phyloP scores from a whole-genome alignment of 2,113 vertebrate genomes.

The pig (Sus scrofa) region DNA sequence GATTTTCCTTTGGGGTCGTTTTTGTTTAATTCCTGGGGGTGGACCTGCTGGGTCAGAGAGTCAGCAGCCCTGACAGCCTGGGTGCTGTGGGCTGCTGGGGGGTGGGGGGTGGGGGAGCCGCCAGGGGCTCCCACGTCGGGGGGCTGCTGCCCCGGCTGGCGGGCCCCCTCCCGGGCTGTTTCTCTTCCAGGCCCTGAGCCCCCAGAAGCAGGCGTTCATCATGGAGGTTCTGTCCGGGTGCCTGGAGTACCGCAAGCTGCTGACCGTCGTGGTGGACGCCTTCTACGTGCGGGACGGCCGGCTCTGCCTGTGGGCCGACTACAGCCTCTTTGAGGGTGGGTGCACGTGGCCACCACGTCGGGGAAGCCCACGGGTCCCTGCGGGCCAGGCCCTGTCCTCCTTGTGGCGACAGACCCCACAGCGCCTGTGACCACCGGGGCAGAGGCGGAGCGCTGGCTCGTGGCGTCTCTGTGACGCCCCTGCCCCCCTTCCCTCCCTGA shows the following conservation, averaged over 20 bases:
- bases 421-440: no score
- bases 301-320: slow-evolving; percentile 86
- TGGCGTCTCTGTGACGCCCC: no score
- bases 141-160: accelerated
- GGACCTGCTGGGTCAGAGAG: not conserved
- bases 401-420: not conserved
- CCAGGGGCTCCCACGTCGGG: not conserved
- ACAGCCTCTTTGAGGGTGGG: slow-evolving; percentile 91
- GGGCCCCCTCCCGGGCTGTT: not conserved
- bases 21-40: not conserved
- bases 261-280: slow-evolving; percentile 90
- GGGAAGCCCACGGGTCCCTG: no score
- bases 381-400: not conserved
- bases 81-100: not conserved
- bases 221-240: slow-evolving; percentile 92
- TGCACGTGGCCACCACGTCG: not conserved
- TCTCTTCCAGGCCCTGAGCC: slow-evolving; percentile 75
- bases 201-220: slow-evolving; percentile 87
- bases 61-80: no score
- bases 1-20: accelerated
- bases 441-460: no score
- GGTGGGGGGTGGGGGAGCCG: not conserved
- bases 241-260: slow-evolving; percentile 88
- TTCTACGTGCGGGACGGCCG: slow-evolving; percentile 90
- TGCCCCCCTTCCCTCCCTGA: not conserved